Conservation (phyloP, 2,888 invertebrate genomes). For the Drosophila engyochracea region DNA sequence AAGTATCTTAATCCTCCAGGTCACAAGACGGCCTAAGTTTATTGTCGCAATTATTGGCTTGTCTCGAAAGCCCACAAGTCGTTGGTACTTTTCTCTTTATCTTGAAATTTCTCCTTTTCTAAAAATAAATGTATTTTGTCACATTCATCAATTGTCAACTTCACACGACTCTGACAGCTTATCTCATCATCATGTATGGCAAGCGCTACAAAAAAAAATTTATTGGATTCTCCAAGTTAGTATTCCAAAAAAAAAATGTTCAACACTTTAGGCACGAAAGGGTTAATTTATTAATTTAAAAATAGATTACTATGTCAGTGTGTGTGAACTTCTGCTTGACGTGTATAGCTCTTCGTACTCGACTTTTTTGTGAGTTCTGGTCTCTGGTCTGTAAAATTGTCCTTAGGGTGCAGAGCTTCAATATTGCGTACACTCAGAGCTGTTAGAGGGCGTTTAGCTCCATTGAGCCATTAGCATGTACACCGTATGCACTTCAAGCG, state of each 20-base stretch:
- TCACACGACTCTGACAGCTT: background rate
- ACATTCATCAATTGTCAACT: background rate
- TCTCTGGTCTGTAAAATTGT: slow-evolving; percentile 16
- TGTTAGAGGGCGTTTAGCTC: slow-evolving; percentile 54
- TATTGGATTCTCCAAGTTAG: background rate
- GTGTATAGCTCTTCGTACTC: background rate
- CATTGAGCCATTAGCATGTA: slow-evolving; percentile 67
- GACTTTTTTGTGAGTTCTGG: slow-evolving; percentile 16
- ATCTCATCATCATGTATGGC: background rate
- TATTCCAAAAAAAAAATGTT: background rate
- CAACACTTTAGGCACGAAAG: background rate
- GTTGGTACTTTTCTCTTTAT: background rate
- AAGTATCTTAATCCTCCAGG: background rate
- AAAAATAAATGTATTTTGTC: background rate
- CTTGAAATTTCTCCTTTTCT: background rate
- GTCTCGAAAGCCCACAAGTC: background rate
- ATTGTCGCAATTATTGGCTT: background rate
- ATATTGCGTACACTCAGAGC: slow-evolving; percentile 57
- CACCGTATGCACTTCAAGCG: slow-evolving; percentile 60
- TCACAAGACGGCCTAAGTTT: background rate
- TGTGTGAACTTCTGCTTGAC: background rate
- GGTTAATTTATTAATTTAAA: background rate
- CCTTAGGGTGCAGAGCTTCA: slow-evolving; percentile 21
- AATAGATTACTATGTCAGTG: background rate
- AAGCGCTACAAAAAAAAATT: background rate